These are phyloP conservation scores for Coracopsis vasa DNA, from an alignment of 2,113 vertebrate genomes.

Conservation along the genomic window DNA sequence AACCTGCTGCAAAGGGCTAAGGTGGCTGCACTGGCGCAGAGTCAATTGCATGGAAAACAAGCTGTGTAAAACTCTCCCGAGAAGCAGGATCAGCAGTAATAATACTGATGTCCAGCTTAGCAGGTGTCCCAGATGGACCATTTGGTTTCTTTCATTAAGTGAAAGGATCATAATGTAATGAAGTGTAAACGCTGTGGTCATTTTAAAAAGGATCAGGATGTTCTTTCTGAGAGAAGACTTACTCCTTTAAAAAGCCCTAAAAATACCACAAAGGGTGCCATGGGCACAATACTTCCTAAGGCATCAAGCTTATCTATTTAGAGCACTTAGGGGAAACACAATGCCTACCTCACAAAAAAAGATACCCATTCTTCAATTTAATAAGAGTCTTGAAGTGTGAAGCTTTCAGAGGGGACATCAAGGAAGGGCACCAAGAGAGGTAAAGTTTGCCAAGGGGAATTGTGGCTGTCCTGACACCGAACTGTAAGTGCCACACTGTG, in stretches of 20 bases:
- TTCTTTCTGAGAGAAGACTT: not conserved
- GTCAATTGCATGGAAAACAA: not conserved
- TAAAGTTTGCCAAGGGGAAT: not conserved
- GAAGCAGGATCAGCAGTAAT: not conserved
- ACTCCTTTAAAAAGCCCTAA: not conserved
- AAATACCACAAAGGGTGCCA: not conserved
- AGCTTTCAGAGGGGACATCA: not conserved
- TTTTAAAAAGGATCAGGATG: not conserved
- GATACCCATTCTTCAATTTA: not conserved
- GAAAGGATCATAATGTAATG: not conserved
- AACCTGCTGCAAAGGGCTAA: slow-evolving; percentile 48
- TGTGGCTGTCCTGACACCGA: not conserved
- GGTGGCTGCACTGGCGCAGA: not conserved
- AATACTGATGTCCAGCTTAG: not conserved
- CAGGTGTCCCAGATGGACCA: not conserved
- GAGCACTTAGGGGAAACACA: not conserved
- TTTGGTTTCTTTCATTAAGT: not conserved
- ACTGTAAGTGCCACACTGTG: not conserved
- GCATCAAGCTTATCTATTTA: not conserved
- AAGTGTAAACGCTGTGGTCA: not conserved
- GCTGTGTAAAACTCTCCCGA: not conserved
- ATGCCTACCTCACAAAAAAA: not conserved
- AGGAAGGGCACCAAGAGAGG: not conserved
- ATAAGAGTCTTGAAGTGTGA: not conserved
- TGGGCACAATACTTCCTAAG: not conserved